A percentile compares a stretch with the other conserved stretches of the same genome.
These are phyloP conservation scores for Amphiprion percula DNA, from an alignment of 2,113 vertebrate species.

Conservation along the genomic window DNA sequence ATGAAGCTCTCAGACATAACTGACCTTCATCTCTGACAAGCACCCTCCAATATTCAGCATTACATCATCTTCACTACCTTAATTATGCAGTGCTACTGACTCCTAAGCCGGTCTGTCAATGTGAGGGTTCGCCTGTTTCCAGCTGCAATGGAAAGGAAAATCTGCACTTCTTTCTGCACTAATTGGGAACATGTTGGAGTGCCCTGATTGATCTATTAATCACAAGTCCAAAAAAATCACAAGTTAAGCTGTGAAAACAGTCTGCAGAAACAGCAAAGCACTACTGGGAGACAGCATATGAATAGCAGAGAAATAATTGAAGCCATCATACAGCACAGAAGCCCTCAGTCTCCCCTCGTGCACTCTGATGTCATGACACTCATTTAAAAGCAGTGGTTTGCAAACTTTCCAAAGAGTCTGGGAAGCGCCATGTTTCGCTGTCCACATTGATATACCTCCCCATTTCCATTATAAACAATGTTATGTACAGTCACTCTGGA, in stretches of 20 bases:
- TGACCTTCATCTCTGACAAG: slow-evolving; percentile 35
- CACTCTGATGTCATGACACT: background rate
- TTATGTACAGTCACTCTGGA: background rate
- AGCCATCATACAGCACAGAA: slow-evolving; percentile 29
- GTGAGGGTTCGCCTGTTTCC: slow-evolving; percentile 36
- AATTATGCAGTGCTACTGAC: slow-evolving; percentile 39
- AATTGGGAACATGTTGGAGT: slow-evolving; percentile 65
- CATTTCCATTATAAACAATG: slow-evolving; percentile 8
- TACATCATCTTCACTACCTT: slow-evolving; percentile 30
- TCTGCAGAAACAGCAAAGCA: background rate
- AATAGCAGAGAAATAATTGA: slow-evolving; percentile 8
- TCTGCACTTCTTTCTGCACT: slow-evolving; percentile 13
- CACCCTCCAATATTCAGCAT: slow-evolving; percentile 21
- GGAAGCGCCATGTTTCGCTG: background rate
- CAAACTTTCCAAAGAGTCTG: slow-evolving; percentile 10
- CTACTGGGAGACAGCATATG: background rate
- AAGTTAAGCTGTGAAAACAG: slow-evolving; percentile 67
- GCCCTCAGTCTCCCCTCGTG: background rate
- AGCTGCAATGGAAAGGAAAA: slow-evolving; percentile 52
- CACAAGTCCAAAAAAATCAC: slow-evolving; percentile 5
- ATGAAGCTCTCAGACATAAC: slow-evolving; percentile 4
- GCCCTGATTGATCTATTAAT: slow-evolving; percentile 59
- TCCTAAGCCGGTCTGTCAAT: slow-evolving; percentile 16
- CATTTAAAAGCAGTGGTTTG: background rate
- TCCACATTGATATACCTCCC: background rate